Base-by-base conservation (phyloP, 2,113 vertebrate species). In the Rattus norvegicus region DNA sequence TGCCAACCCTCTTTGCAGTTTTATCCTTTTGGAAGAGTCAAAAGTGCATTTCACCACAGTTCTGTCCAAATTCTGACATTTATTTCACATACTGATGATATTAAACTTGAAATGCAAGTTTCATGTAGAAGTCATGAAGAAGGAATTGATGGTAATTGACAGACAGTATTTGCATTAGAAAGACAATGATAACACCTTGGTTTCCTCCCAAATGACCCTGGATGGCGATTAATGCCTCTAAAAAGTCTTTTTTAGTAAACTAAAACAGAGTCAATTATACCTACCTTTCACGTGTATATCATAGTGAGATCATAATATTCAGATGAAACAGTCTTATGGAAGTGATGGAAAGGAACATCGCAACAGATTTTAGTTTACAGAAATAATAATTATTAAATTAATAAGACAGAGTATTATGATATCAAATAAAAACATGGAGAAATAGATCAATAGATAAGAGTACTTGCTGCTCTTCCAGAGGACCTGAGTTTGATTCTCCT, bases 51-150 rank as follows among this genome's bases (percentile, higher is more conserved):
- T 91, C 47, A 93, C 26, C 17, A 67, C 43, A 56, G 4, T 7
- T 93, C 4, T 85, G 63, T 92, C 72, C 88, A 92, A 91, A 95
- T 72, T 80, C 88, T 96, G 86, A 61, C 14, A 92, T 59, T 81
- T 77, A 65, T 30, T 75, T 79, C 43, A 77, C 3, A 54, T 54
- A 63, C 77, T 80, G 54, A 86, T 86, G 54, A 43, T 33, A 56
- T 49, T 36, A 69, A 79, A 13, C 24, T 84, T 75, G 3, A 73
- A 91, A 89, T 76, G 1, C 20, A 91, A 81, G 5, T 75, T 85
- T 43, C 79, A 59, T 43, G 4, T 65, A 80, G 2, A 80, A 49
- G 9, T 39, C 14, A 22, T 49, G 22, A 28, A 80, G 43, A 81
- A 61, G 77, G 4, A 59, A 4, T 36, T n/a, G 80, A 47, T 59